Percentiles rank a stretch among this genome's conserved stretches.
Evolutionary conservation across 2,797 vertebrate species (phyloP).

Genomic region (Periparus ater): DNA sequence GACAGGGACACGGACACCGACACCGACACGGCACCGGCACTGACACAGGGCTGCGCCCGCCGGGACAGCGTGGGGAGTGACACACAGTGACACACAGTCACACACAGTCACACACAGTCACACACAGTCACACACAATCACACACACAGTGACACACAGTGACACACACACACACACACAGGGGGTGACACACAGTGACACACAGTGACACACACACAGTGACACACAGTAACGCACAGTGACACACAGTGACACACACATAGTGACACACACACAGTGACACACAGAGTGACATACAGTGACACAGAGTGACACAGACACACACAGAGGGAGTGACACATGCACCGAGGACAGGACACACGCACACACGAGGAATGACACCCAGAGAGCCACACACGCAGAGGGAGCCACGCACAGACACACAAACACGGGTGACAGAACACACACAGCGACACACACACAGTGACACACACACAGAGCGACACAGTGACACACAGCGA

Average conservation of each 20-base stretch:
- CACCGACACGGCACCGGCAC: too few species aligned
- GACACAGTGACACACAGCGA: background rate
- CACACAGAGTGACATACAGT: background rate
- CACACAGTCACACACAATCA: too few species aligned
- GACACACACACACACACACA: too few species aligned
- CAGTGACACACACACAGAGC: too few species aligned
- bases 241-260: too few species aligned
- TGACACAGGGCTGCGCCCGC: background rate
- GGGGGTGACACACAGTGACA: too few species aligned
- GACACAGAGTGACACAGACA: background rate
- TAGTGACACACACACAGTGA: background rate
- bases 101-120: background rate
- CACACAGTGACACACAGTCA: too few species aligned
- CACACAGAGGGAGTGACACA: too few species aligned
- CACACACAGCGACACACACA: background rate
- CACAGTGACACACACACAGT: background rate
- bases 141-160: too few species aligned
- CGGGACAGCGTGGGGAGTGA: background rate
- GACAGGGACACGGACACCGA: background rate
- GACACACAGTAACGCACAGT: background rate
- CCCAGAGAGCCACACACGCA: too few species aligned
- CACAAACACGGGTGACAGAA: background rate
- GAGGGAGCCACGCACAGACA: too few species aligned
- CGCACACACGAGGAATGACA: background rate
- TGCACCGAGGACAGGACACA: background rate